Evolutionary conservation across 1,140 invertebrate genomes (phyloP).

Genomic region (Lutraria rhynchaena): DNA sequence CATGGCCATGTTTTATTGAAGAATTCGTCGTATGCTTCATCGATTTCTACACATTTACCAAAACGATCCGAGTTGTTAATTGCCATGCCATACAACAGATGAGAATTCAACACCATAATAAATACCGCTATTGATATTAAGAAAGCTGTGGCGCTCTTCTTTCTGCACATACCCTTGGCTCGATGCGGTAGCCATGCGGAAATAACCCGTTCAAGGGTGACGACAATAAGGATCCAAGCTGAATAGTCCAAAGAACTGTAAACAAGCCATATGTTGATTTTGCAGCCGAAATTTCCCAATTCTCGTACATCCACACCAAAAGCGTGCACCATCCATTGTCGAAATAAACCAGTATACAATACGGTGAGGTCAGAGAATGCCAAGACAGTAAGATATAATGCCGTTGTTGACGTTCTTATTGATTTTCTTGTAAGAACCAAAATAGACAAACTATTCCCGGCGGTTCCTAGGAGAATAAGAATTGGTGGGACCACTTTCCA

Average conservation of each 20-base stretch:
- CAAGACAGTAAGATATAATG: slow-evolving; percentile 62
- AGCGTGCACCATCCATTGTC: slow-evolving; percentile 62
- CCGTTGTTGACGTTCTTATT: slow-evolving; percentile 50
- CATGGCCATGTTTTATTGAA: slow-evolving; percentile 56
- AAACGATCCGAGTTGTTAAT: neutral
- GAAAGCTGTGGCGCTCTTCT: slow-evolving; percentile 41
- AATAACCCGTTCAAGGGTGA: slow-evolving; percentile 71
- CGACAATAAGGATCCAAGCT: slow-evolving; percentile 71
- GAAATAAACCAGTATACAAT: slow-evolving; percentile 67
- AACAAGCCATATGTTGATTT: slow-evolving; percentile 65
- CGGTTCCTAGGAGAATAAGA: slow-evolving; percentile 63
- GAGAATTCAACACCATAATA: slow-evolving; percentile 62
- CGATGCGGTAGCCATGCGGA: slow-evolving; percentile 67
- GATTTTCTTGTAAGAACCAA: slow-evolving; percentile 57
- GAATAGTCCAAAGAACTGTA: slow-evolving; percentile 67
- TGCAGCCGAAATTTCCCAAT: slow-evolving; percentile 51
- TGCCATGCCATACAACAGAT: slow-evolving; percentile 64
- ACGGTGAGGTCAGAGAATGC: slow-evolving; percentile 64
- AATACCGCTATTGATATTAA: slow-evolving; percentile 50
- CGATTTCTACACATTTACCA: slow-evolving; percentile 23
- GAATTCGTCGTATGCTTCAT: slow-evolving; percentile 26
- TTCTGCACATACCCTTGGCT: slow-evolving; percentile 58
- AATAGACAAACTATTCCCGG: slow-evolving; percentile 67
- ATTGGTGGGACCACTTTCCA: slow-evolving; percentile 61
- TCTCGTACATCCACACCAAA: slow-evolving; percentile 63